Conservation (phyloP, 2,888 invertebrate species). For the Onthophagus sagittarius region DNA sequence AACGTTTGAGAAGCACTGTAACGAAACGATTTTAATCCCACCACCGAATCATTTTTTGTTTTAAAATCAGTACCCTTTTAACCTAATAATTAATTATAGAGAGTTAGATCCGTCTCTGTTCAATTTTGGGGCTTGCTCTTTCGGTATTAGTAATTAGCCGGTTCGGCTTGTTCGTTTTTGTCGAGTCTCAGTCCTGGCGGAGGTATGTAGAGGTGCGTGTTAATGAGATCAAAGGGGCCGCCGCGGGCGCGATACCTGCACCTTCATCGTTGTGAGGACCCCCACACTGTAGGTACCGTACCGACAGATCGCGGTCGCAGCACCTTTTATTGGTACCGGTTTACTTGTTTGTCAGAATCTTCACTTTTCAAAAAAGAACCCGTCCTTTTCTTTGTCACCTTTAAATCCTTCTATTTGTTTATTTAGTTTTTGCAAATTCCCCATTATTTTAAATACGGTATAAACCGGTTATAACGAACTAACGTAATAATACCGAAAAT, state of each 20-base stretch:
- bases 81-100: not conserved
- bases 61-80: too few species aligned
- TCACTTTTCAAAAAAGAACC: not conserved
- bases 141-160: not conserved
- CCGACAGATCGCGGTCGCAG: not conserved
- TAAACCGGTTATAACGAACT: too few species aligned
- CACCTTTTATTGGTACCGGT: conserved; percentile 21
- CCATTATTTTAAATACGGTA: too few species aligned
- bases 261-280: conserved; percentile 3
- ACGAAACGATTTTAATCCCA: too few species aligned
- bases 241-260: conserved; percentile 23
- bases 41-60: too few species aligned
- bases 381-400: not conserved
- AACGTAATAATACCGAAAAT: too few species aligned
- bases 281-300: conserved; percentile 4
- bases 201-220: conserved; percentile 20
- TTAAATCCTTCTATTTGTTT: too few species aligned
- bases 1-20: too few species aligned
- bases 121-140: not conserved
- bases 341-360: conserved; percentile 14
- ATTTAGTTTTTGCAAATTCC: too few species aligned
- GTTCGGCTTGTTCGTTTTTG: not conserved
- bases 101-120: not conserved
- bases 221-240: conserved; percentile 32
- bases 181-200: not conserved